Base-by-base conservation (phyloP, 2,888 invertebrate species). In the Teleogryllus oceanicus region DNA sequence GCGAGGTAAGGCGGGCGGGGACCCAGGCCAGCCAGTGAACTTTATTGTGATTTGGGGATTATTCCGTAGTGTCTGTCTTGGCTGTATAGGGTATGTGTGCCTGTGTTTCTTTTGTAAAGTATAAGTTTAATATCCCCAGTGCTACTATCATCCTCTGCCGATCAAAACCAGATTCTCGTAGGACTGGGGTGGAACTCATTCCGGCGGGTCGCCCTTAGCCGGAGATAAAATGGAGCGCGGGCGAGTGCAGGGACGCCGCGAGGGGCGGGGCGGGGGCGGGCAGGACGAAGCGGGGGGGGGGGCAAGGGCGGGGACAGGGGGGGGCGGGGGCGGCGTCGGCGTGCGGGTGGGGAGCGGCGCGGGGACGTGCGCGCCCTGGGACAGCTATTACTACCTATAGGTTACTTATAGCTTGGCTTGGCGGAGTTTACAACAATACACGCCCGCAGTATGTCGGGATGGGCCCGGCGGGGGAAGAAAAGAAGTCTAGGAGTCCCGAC, bases 31-130 rank as follows among this genome's bases (percentile, higher is more conserved):
- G 75, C 80, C 78, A 81, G 78, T 81, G 81, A 78, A 81, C 79
- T 79, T 81, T 81, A 81, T 81, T 81, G 78, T 81, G 81, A 76
- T 76, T 79, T 18, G 51, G 24, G 62, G 62, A 62, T 62, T 62
- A 62, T 62, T n/a, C 62, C n/a, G 62, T 62, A n/a, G 62, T 62
- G 62, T 62, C 62, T 62, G 62, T 62, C 62, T 62, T 62, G 62
- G 13, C 62, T 62, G 62, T 62, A n/a, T n/a, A 62, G 16, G 62
- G 62, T 18, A 62, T 62, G 62, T 62, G 62, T 62, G 62, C 62
- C 62, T 62, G 62, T 62, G 75, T 78, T 78, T 78, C 78, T 78
- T 78, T 78, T 78, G 75, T 49, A 78, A 78, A 78, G 78, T 78
- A 49, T 78, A 78, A 49, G 74, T 75, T 78, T 78, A 78, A 78